Conservation (phyloP, 37 sponge, comb jelly and placozoan species). For the Axinella damicornis region DNA sequence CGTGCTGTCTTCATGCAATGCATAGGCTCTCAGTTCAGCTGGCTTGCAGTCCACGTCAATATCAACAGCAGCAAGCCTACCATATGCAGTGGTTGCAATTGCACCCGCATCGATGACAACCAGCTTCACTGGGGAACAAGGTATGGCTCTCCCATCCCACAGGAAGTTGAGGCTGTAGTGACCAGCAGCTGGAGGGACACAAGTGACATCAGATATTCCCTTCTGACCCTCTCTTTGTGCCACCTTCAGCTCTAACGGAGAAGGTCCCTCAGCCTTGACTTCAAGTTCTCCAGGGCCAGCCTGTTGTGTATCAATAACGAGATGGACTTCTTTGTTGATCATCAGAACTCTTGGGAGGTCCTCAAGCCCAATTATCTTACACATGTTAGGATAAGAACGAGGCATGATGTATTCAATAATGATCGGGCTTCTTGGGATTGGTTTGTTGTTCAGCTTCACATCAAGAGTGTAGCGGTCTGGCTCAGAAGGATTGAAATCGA, state of each 20-base stretch:
- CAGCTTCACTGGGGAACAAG: conserved; percentile 40
- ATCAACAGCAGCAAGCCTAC: conserved; percentile 41
- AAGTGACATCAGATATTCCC: conserved; percentile 50
- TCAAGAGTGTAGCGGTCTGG: conserved; percentile 24
- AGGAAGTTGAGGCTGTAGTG: conserved; percentile 42
- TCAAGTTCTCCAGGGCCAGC: conserved; percentile 65
- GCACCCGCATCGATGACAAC: background rate
- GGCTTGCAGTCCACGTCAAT: conserved; percentile 47
- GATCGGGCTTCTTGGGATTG: conserved; percentile 40
- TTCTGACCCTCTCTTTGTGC: background rate
- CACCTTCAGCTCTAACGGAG: conserved; percentile 5
- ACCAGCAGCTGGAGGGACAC: conserved; percentile 50
- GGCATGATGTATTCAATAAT: background rate
- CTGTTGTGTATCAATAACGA: conserved; percentile 53
- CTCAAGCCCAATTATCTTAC: conserved; percentile 37
- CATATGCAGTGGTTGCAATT: conserved; percentile 2
- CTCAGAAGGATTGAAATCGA: conserved; percentile 22
- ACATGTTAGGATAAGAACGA: conserved; percentile 22
- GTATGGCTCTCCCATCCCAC: conserved; percentile 16
- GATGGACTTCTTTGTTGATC: conserved; percentile 29
- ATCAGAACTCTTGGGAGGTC: conserved; percentile 30
- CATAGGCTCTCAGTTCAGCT: conserved; percentile 60
- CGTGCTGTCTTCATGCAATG: conserved; percentile 45
- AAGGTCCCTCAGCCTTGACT: conserved; percentile 44
- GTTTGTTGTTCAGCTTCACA: conserved; percentile 4